These are phyloP conservation scores for Macaria liturata DNA, from an alignment of 2,888 invertebrate species.

Conservation along the genomic window DNA sequence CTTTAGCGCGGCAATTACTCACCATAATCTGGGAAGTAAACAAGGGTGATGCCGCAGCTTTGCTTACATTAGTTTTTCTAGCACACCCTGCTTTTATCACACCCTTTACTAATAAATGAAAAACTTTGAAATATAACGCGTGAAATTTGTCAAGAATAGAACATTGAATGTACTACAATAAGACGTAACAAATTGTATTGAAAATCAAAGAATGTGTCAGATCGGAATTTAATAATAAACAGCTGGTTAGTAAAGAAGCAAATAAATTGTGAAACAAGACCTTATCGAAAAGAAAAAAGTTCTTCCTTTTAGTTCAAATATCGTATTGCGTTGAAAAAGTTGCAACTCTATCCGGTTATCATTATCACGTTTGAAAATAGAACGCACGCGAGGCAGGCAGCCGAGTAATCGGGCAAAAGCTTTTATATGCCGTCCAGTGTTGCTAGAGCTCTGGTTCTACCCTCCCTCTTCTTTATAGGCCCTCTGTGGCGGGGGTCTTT, in stretches of 20 bases:
- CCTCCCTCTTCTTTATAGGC: constrained; percentile 67
- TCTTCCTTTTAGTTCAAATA: constrained; percentile 14
- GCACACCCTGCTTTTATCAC: constrained; percentile 27
- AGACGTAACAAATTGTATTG: not conserved
- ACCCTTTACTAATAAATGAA: constrained; percentile 13
- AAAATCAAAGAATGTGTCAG: not conserved
- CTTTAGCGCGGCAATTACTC: constrained; percentile 45
- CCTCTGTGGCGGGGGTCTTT: constrained; percentile 58
- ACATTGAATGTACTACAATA: constrained; percentile 1
- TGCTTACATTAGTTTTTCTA: constrained; percentile 53
- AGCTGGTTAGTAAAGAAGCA: not conserved
- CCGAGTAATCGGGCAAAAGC: constrained; percentile 80
- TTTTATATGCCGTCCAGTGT: constrained; percentile 64
- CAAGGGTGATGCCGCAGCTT: constrained; percentile 50
- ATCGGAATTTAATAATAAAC: not conserved
- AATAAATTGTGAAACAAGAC: not conserved
- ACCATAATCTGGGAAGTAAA: constrained; percentile 62
- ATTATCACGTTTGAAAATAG: constrained; percentile 81
- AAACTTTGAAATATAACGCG: constrained; percentile 10
- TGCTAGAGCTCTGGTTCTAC: constrained; percentile 60
- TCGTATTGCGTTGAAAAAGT: constrained; percentile 35
- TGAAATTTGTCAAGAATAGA: not conserved
- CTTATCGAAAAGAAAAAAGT: constrained; percentile 2
- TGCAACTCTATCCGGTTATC: constrained; percentile 68
- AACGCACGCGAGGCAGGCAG: constrained; percentile 79